These are phyloP conservation scores for Acanthisitta chloris DNA, from an alignment of 2,113 vertebrate species.

Conservation along the genomic window DNA sequence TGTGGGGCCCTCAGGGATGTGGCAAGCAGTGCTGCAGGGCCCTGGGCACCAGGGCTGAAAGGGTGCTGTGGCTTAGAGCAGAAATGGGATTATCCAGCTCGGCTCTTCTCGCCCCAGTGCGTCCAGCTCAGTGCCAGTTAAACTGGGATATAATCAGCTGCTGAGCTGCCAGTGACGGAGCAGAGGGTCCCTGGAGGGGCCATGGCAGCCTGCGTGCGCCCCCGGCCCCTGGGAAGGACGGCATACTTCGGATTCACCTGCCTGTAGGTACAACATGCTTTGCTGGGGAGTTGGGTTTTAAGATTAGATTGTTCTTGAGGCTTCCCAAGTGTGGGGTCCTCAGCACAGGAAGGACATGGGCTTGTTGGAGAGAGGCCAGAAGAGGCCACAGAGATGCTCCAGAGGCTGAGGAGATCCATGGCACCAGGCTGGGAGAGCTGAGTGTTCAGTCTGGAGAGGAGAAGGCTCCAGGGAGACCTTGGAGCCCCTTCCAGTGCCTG, in stretches of 20 bases:
- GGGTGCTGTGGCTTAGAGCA: constrained; percentile 25
- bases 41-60: neutral
- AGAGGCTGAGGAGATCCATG: no score
- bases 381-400: fast-evolving
- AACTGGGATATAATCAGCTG: neutral
- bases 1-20: fast-evolving
- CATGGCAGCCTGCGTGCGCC: constrained; percentile 12
- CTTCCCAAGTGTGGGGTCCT: fast-evolving
- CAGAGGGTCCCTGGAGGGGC: neutral
- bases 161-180: neutral
- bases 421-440: neutral
- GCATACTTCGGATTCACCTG: neutral
- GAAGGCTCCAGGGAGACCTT: neutral
- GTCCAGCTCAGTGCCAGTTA: neutral
- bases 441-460: neutral
- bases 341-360: neutral
- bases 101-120: neutral
- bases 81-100: constrained; percentile 27
- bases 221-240: neutral
- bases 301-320: neutral
- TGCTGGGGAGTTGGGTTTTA: neutral
- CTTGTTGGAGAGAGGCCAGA: neutral
- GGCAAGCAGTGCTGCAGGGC: neutral
- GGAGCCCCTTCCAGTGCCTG: neutral
- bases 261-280: constrained; percentile 44